Percentiles rank a stretch among this genome's conserved stretches.
Conservation (phyloP, 1,140 invertebrate species). For the Galleria mellonella region DNA sequence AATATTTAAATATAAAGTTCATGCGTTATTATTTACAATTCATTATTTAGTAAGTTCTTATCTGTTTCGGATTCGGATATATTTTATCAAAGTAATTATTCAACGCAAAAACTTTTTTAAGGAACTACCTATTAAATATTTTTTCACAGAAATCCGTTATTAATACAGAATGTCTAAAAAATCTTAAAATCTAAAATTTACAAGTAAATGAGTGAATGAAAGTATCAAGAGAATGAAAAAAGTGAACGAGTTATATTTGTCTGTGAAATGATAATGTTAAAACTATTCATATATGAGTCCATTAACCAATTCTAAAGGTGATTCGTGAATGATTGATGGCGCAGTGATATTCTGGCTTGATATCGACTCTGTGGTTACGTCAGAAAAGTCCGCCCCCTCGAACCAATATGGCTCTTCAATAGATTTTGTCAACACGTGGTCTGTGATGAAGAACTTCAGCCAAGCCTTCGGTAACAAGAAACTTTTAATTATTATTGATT, state of each 20-base stretch:
- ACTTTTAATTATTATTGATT: slow-evolving; percentile 31
- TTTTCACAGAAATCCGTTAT: slow-evolving; percentile 29
- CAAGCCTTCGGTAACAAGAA: slow-evolving; percentile 71
- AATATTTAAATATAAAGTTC: slow-evolving; percentile 20
- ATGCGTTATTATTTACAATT: slow-evolving; percentile 19
- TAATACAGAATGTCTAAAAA: slow-evolving; percentile 1
- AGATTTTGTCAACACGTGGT: slow-evolving; percentile 63
- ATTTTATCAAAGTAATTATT: slow-evolving; percentile 4
- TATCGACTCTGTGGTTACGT: slow-evolving; percentile 47
- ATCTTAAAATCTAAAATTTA: slow-evolving; percentile 6
- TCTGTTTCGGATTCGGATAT: too few relatives aligned
- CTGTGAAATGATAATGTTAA: slow-evolving; percentile 25
- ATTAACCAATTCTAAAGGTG: slow-evolving; percentile 64
- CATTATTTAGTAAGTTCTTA: too few relatives aligned
- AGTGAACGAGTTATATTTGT: slow-evolving; percentile 32
- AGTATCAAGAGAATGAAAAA: too few relatives aligned
- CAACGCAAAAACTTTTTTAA: slow-evolving; percentile 26
- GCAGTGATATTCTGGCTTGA: slow-evolving; percentile 40
- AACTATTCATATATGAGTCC: slow-evolving; percentile 54
- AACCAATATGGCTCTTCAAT: slow-evolving; percentile 68
- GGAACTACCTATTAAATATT: slow-evolving; percentile 8
- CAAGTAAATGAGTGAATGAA: slow-evolving; percentile 9
- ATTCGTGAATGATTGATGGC: slow-evolving; percentile 41
- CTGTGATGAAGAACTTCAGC: slow-evolving; percentile 75
- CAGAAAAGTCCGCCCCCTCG: slow-evolving; percentile 40